Evolutionary conservation across 2,888 invertebrate species (phyloP).

Genomic region (Julus scandinavius): DNA sequence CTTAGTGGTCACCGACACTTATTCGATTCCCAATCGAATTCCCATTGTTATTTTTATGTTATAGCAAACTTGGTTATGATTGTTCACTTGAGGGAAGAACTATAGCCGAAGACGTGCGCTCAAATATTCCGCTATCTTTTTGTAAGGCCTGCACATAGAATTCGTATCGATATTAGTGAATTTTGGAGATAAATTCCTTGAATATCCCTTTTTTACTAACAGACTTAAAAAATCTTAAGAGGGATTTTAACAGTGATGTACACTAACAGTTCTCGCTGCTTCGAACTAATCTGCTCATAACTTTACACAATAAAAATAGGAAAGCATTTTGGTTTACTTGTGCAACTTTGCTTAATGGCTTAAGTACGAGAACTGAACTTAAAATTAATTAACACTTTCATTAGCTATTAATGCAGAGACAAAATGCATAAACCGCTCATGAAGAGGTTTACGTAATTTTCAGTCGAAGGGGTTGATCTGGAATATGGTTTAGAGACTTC

Average conservation of each 20-base stretch:
- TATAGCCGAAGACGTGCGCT: not conserved
- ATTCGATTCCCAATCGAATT: conserved; percentile 7
- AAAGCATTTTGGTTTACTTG: not conserved
- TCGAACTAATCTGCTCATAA: no score
- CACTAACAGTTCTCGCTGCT: no score
- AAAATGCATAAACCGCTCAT: not conserved
- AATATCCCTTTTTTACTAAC: no score
- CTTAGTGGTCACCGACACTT: not conserved
- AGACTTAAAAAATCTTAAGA: no score
- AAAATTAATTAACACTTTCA: not conserved
- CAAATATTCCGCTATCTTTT: not conserved
- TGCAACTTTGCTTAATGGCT: not conserved
- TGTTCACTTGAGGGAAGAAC: not conserved
- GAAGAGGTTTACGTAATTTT: no score
- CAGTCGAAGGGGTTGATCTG: no score
- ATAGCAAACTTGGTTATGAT: conserved; percentile 22
- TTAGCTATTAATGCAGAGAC: not conserved
- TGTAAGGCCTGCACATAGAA: not conserved
- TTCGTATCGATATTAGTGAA: no score
- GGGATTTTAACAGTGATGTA: no score
- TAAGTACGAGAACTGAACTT: not conserved
- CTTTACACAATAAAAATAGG: no score
- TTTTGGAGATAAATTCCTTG: no score
- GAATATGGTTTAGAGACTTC: no score
- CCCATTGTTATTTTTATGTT: conserved; percentile 1